phyloP scores from a whole-genome alignment of 2,888 invertebrate species.

The Drosophila parthenogenetica region DNA sequence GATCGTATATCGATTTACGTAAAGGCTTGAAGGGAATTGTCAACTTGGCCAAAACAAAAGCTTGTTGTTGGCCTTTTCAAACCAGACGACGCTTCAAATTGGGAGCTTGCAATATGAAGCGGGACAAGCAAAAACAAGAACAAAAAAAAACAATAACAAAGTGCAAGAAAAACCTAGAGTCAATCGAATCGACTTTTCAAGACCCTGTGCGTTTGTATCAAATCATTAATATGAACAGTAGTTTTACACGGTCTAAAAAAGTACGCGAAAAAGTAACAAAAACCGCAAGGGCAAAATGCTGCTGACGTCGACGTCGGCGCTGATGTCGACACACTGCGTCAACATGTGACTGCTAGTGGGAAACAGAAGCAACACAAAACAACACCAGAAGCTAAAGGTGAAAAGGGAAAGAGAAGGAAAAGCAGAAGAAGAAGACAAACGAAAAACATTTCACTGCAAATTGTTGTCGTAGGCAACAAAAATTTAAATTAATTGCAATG shows the following conservation, averaged over 20 bases:
- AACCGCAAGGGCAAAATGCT: conserved; percentile 38
- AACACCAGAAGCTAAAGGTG: not conserved
- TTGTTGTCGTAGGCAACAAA: conserved; percentile 72
- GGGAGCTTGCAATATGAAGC: conserved; percentile 38
- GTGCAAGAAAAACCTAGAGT: too few species aligned
- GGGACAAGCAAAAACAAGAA: conserved; percentile 33
- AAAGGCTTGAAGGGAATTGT: conserved; percentile 5
- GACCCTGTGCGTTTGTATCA: too few species aligned
- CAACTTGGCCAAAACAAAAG: conserved; percentile 29
- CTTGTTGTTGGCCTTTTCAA: conserved; percentile 29
- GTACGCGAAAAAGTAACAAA: conserved; percentile 18
- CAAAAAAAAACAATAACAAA: conserved; percentile 20
- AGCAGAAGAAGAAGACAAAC: conserved; percentile 23
- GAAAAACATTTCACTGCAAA: conserved; percentile 47
- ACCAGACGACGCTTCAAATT: conserved; percentile 2
- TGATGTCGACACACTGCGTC: conserved; percentile 61
- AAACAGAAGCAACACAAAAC: not conserved
- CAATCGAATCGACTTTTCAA: too few species aligned
- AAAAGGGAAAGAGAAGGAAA: conserved; percentile 13
- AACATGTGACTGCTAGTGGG: conserved; percentile 67
- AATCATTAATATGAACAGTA: too few species aligned
- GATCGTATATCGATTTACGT: conserved; percentile 38
- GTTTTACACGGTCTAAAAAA: not conserved
- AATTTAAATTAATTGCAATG: conserved; percentile 65
- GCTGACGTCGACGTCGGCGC: conserved; percentile 37